Conservation (phyloP, 2,113 vertebrate species). For the Cyphomyrus discorhynchus region DNA sequence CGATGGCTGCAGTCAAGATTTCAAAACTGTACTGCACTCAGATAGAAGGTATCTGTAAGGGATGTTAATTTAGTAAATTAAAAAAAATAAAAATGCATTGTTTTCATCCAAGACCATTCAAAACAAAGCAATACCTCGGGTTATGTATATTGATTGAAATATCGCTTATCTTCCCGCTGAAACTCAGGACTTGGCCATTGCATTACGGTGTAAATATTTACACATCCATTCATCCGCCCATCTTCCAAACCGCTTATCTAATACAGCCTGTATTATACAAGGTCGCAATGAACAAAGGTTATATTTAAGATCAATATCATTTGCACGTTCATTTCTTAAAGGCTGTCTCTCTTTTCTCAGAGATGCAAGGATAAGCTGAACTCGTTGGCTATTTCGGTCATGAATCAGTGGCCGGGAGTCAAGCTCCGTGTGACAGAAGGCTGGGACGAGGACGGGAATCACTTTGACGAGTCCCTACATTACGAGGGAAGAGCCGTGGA, state of each 20-base stretch:
- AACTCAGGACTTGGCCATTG: not conserved
- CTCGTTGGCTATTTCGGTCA: constrained; percentile 96
- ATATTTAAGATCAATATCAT: not conserved
- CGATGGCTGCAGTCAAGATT: not conserved
- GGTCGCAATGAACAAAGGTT: not conserved
- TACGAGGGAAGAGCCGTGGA: constrained; percentile 96
- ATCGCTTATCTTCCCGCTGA: not conserved
- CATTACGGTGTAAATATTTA: not conserved
- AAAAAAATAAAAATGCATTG: not conserved
- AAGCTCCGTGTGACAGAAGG: constrained; percentile 94
- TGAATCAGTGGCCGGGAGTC: constrained; percentile 98
- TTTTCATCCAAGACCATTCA: not conserved
- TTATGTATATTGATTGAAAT: not conserved
- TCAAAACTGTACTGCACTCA: not conserved
- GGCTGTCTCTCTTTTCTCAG: constrained; percentile 50
- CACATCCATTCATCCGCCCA: not conserved
- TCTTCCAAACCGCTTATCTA: not conserved
- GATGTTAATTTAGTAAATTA: not conserved
- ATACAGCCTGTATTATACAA: not conserved
- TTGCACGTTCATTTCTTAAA: not conserved
- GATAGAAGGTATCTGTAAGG: not conserved
- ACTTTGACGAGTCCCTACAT: constrained; percentile 92
- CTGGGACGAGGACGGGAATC: constrained; percentile 97
- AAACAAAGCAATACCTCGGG: not conserved
- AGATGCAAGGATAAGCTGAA: constrained; percentile 98